These are phyloP conservation scores for Nephrotoma appendiculata DNA, from an alignment of 2,888 invertebrate genomes.

Conservation along the genomic window DNA sequence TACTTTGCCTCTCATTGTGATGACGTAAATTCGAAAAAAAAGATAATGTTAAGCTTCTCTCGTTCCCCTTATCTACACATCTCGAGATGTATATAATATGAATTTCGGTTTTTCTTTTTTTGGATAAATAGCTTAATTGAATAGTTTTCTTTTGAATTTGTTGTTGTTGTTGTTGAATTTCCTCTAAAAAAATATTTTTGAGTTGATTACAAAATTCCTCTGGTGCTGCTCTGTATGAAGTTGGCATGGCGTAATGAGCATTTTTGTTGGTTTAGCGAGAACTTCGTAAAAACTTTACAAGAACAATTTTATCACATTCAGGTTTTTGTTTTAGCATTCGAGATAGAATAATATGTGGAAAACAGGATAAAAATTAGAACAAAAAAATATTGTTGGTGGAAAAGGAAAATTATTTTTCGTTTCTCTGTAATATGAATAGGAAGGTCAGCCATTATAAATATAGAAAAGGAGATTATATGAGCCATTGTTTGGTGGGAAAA, in stretches of 20 bases:
- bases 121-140: background rate
- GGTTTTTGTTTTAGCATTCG: background rate
- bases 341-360: background rate
- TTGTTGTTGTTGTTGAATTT: background rate
- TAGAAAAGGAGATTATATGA: background rate
- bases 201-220: background rate
- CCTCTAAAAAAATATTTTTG: background rate
- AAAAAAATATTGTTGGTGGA: background rate
- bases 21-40: background rate
- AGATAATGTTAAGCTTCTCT: background rate
- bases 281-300: background rate
- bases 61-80: background rate
- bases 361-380: background rate
- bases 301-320: background rate
- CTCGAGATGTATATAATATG: no score
- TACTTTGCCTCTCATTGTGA: background rate
- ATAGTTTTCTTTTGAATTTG: background rate
- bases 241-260: background rate
- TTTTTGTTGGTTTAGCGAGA: background rate
- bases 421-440: background rate
- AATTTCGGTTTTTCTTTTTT: background rate
- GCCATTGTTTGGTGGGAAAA: background rate
- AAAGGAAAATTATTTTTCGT: background rate
- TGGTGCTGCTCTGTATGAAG: background rate
- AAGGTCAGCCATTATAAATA: background rate